phyloP scores from a whole-genome alignment of 2,888 invertebrate genomes.

The Himalopsyche kuldschensis region DNA sequence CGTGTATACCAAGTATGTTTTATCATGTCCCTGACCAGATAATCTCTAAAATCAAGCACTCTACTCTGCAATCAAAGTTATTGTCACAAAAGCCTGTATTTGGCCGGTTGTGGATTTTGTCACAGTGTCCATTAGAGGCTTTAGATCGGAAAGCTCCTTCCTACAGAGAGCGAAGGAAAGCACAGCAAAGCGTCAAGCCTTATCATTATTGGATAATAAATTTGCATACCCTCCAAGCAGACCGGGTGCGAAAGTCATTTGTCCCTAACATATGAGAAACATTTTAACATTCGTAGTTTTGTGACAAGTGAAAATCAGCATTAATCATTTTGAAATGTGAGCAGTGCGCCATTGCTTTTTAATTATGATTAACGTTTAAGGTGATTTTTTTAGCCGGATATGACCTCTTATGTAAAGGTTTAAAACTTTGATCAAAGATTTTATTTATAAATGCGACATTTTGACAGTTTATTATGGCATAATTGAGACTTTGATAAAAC shows the following conservation, averaged over 20 bases:
- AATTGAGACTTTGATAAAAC: too few relatives aligned
- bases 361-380: constrained; percentile 25
- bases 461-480: too few relatives aligned
- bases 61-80: background rate
- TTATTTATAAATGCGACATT: too few relatives aligned
- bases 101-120: background rate
- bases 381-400: background rate
- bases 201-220: constrained; percentile 28
- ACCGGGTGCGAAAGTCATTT: constrained; percentile 13
- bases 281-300: constrained; percentile 8
- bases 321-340: constrained; percentile 22
- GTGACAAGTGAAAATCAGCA: constrained; percentile 19
- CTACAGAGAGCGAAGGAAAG: background rate
- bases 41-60: background rate
- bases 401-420: background rate
- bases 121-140: background rate
- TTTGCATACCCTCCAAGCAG: constrained; percentile 17
- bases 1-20: too few relatives aligned
- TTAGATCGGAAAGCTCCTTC: background rate
- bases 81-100: background rate
- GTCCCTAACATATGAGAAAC: background rate
- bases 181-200: constrained; percentile 2
- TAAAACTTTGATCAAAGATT: background rate
- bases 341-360: constrained; percentile 6
- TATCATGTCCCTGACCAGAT: background rate